Evolutionary conservation across 2,797 vertebrate genomes (phyloP), one percentile per base, ranked within the genome.

Genomic region (Tachyglossus aculeatus): DNA sequence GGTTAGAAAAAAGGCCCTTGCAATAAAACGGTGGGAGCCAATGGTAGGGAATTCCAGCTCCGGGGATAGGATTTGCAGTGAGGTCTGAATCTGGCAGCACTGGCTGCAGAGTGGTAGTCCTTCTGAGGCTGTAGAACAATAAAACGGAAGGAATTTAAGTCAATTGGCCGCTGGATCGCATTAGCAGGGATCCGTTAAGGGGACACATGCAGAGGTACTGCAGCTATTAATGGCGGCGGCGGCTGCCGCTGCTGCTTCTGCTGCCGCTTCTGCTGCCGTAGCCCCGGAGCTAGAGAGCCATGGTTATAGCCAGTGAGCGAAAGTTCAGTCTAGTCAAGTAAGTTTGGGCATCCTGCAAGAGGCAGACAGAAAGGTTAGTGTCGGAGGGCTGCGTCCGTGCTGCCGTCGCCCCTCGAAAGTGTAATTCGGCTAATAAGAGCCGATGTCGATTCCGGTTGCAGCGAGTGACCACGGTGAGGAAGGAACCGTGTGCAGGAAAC

Each of bases 361-460:
- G 57, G 37, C 33, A 40, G 58, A 47, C 7, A 18, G 27, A 74
- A 59, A 65, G 69, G 22, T 68, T 81, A 74, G 84, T 16, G n/a
- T 8, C 63, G 25, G 32, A 67, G 38, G n/a, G 38, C 18, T 50
- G 11, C 33, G 18, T 25, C 38, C 40, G 11, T 9, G 47, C 18
- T 43, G 59, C 16, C 63, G n/a, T 19, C 6, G 34, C 41, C 70
- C 83, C 74, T 75, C 57, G 63, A n/a, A 68, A 77, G 53, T 19
- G 45, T 39, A 72, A 72, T 45, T 80, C 51, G 37, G 43, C 68
- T 29, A 63, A 61, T 44, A 71, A 63, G 60, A 76, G 44, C 67
- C 83, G 72, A 63, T 57, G 70, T 78, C 80, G 86, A 85, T 86
- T 78, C 88, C 60, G 48, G 43, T 36, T 62, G 68, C 65, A 68